Base-by-base conservation (phyloP, 1,140 invertebrate genomes). In the Macrosteles quadrilineatus region DNA sequence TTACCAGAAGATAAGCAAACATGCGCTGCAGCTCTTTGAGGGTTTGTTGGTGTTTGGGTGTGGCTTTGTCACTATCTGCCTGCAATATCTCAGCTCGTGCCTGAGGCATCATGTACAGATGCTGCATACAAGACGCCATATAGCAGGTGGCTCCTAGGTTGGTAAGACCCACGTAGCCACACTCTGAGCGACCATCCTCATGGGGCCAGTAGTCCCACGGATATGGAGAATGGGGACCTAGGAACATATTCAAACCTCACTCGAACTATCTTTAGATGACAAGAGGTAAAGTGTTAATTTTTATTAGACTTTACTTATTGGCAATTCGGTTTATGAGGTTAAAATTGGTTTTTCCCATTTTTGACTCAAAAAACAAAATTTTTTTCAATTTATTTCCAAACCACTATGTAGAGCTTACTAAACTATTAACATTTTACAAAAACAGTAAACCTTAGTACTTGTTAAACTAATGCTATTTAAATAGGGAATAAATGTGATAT, bases 151-250 rank as follows among this genome's bases (percentile, higher is more conserved):
- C 96, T 23, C 96, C 96, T 3, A 98, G 82, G 81, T 98, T 98
- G 0, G 94, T 96, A 2, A 98, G 81, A 0, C 96, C 96, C 0
- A 97, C 95, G 80, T 96, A 97, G 3, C 95, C 96, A 80, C 94
- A 97, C 75, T 96, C 93, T 0, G 95, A 93, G 1, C 95, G 82
- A 0, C 94, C 94, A 79, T 97, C 95, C 76, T 98, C 96, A 71
- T 95, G 91, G 0, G 96, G 96, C 96, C 96, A 97, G 80, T 97
- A 96, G 79, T 98, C 96, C 95, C 95, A 97, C 0, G 94, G 93
- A 82, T 97, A 95, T 0, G 93, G 88, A 1, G 90, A 88, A 77
- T 93, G 89, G 0, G 90, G 88, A 47, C 92, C 91, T 89, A 77
- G 25, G 74, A 78, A 63, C 70, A 30, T 68, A 59, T 21, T 53